Conservation (phyloP, 92 coral and sea anemone species). For the Epizoanthus illoricatus region DNA sequence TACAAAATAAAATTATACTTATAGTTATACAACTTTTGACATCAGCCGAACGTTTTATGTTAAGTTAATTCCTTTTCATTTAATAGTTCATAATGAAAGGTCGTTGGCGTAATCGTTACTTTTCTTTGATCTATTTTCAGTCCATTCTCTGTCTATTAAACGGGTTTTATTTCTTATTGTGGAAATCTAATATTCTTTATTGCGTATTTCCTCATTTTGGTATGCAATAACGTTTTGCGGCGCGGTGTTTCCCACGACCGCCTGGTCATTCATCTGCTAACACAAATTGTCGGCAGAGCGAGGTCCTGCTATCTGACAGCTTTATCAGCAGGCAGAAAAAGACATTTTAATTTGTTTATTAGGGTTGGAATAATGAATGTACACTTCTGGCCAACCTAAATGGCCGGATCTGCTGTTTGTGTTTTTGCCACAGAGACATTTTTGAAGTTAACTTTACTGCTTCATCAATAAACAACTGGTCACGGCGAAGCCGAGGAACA, state of each 20-base stretch:
- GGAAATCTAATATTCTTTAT: slow-evolving; percentile 10
- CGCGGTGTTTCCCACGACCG: background rate
- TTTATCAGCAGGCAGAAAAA: slow-evolving; percentile 46
- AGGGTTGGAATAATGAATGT: slow-evolving; percentile 39
- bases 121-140: background rate
- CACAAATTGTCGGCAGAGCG: slow-evolving; percentile 24
- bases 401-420: slow-evolving; percentile 27
- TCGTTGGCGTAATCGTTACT: background rate
- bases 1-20: no score
- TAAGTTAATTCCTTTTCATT: background rate
- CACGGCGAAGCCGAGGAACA: background rate
- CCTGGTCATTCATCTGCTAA: slow-evolving; percentile 24
- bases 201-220: slow-evolving; percentile 6
- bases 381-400: slow-evolving; percentile 33
- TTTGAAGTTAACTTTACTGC: slow-evolving; percentile 8
- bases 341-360: slow-evolving; percentile 43
- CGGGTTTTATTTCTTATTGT: background rate
- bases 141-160: slow-evolving; percentile 1
- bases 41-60: background rate
- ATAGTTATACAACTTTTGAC: background rate
- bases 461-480: background rate
- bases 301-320: slow-evolving; percentile 14
- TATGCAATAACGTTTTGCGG: slow-evolving; percentile 28
- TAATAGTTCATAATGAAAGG: background rate
- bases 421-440: slow-evolving; percentile 20